Evolutionary conservation across 2,888 invertebrate genomes (phyloP).

Genomic region (Eucriotettix oculatus): DNA sequence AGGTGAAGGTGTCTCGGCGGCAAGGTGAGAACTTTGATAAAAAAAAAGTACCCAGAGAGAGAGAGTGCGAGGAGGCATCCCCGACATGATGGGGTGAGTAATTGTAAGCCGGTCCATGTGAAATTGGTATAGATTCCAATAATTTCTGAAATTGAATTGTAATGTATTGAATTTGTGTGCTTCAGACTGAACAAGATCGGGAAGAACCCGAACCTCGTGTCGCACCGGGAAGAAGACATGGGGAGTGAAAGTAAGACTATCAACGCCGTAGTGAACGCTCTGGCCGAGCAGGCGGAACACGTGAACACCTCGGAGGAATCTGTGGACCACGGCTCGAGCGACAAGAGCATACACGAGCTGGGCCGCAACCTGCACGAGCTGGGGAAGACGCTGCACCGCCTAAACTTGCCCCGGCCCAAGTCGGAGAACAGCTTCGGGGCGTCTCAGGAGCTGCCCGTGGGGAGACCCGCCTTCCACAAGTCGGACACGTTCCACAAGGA

Average conservation of each 20-base stretch:
- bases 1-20: no score
- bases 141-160: no score
- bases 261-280: constrained; percentile 81
- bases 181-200: constrained; percentile 87
- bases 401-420: constrained; percentile 55
- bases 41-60: no score
- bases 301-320: constrained; percentile 63
- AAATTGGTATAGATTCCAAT: no score
- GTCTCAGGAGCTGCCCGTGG: constrained; percentile 30
- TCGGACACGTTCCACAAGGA: constrained; percentile 58
- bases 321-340: constrained; percentile 24
- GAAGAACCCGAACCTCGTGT: constrained; percentile 86
- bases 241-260: constrained; percentile 66
- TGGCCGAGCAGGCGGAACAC: constrained; percentile 80
- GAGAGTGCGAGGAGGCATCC: no score
- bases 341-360: constrained; percentile 32
- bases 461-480: constrained; percentile 47
- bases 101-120: no score
- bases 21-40: no score
- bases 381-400: constrained; percentile 33
- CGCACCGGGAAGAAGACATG: constrained; percentile 45
- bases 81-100: no score
- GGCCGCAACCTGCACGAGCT: constrained; percentile 43
- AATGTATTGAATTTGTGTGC: constrained; percentile 2
- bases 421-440: constrained; percentile 66